Conservation (phyloP, 2,888 invertebrate genomes). For the Podabrus alpinus region DNA sequence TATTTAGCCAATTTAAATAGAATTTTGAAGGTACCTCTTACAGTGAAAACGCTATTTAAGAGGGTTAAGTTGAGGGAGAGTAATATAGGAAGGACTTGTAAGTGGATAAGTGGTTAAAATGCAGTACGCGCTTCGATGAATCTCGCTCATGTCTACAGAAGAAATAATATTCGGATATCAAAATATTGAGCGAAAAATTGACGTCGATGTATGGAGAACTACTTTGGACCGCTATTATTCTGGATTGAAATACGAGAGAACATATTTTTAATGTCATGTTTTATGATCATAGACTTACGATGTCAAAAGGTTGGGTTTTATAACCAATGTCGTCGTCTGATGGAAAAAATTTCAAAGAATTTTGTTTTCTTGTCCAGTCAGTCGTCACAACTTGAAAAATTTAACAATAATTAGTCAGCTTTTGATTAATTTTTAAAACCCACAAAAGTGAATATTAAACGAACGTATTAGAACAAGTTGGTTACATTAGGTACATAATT, state of each 20-base stretch:
- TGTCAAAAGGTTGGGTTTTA: constrained; percentile 53
- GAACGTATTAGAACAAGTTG: constrained; percentile 2
- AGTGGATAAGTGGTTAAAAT: constrained; percentile 56
- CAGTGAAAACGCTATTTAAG: neutral
- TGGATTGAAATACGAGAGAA: constrained; percentile 51
- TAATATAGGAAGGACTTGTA: constrained; percentile 33
- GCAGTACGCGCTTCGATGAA: constrained; percentile 54
- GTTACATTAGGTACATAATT: constrained; percentile 32
- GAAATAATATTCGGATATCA: constrained; percentile 44
- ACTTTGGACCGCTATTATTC: constrained; percentile 35
- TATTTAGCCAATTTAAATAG: neutral
- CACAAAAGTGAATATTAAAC: neutral
- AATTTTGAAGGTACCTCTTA: neutral
- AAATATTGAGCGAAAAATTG: constrained; percentile 13
- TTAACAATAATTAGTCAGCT: neutral
- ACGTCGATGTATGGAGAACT: constrained; percentile 3
- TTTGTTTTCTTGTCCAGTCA: neutral
- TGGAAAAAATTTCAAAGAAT: constrained; percentile 25
- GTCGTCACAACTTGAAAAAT: neutral
- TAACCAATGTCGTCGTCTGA: constrained; percentile 44
- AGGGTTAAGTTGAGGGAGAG: constrained; percentile 24
- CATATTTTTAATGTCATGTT: constrained; percentile 54
- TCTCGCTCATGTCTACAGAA: constrained; percentile 51
- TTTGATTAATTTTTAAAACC: neutral
- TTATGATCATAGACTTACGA: constrained; percentile 50